Percentiles rank a stretch among this genome's conserved stretches.
phyloP scores from a whole-genome alignment of 2,797 vertebrate species.

The Notolabrus celidotus region DNA sequence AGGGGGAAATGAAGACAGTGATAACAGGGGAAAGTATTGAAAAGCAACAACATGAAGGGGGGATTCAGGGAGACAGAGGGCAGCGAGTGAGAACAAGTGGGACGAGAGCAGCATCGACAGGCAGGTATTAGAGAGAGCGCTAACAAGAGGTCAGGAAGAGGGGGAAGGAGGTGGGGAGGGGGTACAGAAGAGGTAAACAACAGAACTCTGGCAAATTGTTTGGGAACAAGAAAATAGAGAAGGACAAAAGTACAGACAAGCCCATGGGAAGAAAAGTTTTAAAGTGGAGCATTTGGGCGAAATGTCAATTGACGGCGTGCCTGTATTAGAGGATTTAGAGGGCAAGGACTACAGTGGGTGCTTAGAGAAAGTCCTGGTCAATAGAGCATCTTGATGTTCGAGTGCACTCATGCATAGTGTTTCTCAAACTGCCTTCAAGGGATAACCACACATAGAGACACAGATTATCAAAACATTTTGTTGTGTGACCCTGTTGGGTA shows the following conservation, averaged over 20 bases:
- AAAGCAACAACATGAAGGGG: constrained; percentile 38
- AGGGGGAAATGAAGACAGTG: constrained; percentile 27
- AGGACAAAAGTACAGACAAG: constrained; percentile 64
- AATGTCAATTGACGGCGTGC: constrained; percentile 45
- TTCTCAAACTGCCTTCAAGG: constrained; percentile 14
- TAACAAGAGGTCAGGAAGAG: constrained; percentile 49
- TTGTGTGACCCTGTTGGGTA: background rate
- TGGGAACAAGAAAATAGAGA: constrained; percentile 39
- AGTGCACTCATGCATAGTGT: constrained; percentile 15
- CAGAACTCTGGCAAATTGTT: constrained; percentile 39
- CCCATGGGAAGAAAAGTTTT: constrained; percentile 35
- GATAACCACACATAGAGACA: constrained; percentile 19
- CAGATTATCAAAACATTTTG: constrained; percentile 21
- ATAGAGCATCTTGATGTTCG: constrained; percentile 19
- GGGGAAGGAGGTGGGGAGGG: constrained; percentile 17
- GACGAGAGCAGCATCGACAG: constrained; percentile 41
- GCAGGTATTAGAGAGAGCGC: constrained; percentile 53
- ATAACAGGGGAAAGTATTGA: constrained; percentile 10
- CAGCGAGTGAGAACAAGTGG: constrained; percentile 23
- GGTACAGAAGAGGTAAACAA: constrained; percentile 54
- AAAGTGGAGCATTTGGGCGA: constrained; percentile 26
- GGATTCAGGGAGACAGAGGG: constrained; percentile 27
- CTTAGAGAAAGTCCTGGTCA: constrained; percentile 18
- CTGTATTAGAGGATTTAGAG: constrained; percentile 40
- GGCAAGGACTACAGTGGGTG: constrained; percentile 28